Conservation (phyloP, 2,888 invertebrate species). For the Lasioglossum malachurum region DNA sequence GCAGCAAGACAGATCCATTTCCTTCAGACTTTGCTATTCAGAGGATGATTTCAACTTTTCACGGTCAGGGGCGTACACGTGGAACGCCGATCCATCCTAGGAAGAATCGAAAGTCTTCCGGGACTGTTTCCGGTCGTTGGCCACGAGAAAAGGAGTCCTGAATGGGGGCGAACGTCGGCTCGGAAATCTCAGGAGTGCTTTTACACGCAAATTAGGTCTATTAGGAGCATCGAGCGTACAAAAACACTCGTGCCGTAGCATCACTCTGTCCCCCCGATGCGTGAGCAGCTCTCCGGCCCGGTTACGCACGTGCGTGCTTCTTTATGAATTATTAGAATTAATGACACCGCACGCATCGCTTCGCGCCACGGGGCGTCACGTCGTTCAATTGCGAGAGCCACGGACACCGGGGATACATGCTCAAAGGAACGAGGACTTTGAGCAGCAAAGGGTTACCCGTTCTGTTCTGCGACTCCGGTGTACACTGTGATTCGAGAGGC, state of each 20-base stretch:
- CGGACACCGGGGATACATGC: slow-evolving; percentile 47
- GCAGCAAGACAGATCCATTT: not conserved
- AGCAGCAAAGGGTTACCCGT: slow-evolving; percentile 28
- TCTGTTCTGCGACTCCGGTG: not conserved
- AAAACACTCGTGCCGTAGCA: slow-evolving; percentile 76
- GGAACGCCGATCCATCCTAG: not conserved
- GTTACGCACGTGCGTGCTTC: slow-evolving; percentile 82
- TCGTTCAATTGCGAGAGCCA: slow-evolving; percentile 70
- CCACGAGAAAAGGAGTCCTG: slow-evolving; percentile 56
- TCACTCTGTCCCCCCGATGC: slow-evolving; percentile 68
- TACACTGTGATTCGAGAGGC: slow-evolving; percentile 5
- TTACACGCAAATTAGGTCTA: slow-evolving; percentile 83
- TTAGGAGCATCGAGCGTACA: slow-evolving; percentile 80
- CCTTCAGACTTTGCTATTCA: not conserved
- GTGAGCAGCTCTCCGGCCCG: slow-evolving; percentile 69
- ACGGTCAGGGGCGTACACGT: not conserved
- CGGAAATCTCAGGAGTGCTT: slow-evolving; percentile 75
- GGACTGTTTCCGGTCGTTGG: slow-evolving; percentile 11
- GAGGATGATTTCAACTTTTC: not conserved
- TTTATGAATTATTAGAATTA: slow-evolving; percentile 84
- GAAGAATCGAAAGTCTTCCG: slow-evolving; percentile 48
- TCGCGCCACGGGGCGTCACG: slow-evolving; percentile 75
- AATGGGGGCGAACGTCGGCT: slow-evolving; percentile 67
- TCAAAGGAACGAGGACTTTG: slow-evolving; percentile 40
- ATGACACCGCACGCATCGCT: slow-evolving; percentile 81